Evolutionary conservation across 2,113 vertebrate species (phyloP), one percentile per base, ranked within the genome.

Genomic region (Alligator mississippiensis): DNA sequence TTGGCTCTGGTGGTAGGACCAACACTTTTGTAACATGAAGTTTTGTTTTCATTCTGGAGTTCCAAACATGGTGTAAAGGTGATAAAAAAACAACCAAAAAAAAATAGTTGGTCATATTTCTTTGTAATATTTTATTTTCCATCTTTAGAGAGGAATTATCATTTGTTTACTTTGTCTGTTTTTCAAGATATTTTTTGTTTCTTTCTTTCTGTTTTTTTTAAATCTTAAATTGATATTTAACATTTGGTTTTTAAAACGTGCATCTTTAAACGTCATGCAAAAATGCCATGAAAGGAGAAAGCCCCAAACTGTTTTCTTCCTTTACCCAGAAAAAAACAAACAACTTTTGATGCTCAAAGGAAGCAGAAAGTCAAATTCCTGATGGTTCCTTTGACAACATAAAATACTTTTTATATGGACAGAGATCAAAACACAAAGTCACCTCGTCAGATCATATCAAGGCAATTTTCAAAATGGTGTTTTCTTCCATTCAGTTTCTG

Each of bases 21-120:
- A 92, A 70, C 5, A 80, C 89, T 94, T 89, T 54, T 54, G 72
- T 21, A 60, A 5, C 14, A 5, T 64, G 60, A 79, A 25, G 8
- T 3, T 81, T 57, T 34, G 17, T 76, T 89, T 2, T 60, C 19
- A 17, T 15, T 85, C 1, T 74, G 83, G 38, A 22, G 72, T 80
- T 80, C 6, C 24, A 64, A 25, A 47, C 47, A 47, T 47, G 47
- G 9, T 28, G 13, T 58, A 15, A 5, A 1, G 14, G 25, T 27
- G 3, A n/a, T 72, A 80, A 54, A 18, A 66, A n/a, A 57, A 88
- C 25, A 66, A 22, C 59, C 70, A 59, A 64, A 77, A 2, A 2
- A 5, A 30, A 2, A 1, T 1, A 77, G 62, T 61, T 55, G 14
- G 62, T 9, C 3, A 7, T 1, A 47, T 70, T 84, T 61, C 4